phyloP scores from a whole-genome alignment of 2,113 vertebrate genomes.

The Lagopus muta region DNA sequence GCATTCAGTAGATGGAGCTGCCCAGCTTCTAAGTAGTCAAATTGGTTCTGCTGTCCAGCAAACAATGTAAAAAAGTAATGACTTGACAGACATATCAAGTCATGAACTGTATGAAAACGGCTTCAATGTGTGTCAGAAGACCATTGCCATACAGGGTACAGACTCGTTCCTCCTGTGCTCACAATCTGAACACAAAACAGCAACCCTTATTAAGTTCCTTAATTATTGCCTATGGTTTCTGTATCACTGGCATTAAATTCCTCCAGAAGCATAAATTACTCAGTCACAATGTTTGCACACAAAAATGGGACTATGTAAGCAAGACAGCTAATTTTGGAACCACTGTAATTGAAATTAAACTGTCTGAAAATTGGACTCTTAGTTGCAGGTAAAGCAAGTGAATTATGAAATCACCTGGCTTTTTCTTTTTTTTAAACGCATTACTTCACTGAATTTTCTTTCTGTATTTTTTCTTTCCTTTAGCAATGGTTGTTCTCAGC shows the following conservation, averaged over 20 bases:
- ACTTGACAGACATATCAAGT: neutral
- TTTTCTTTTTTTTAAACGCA: neutral
- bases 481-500: constrained; percentile 90
- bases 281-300: neutral
- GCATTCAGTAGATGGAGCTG: neutral
- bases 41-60: neutral
- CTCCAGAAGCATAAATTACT: neutral
- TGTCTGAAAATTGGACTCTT: neutral
- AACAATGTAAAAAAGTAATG: no score
- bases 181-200: neutral
- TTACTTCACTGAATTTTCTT: neutral
- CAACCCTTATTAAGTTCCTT: neutral
- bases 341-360: neutral
- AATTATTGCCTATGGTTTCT: neutral
- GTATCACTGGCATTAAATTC: neutral
- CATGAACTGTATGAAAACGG: neutral
- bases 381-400: neutral
- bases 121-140: neutral
- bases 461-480: neutral
- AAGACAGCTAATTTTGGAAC: neutral
- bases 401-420: neutral
- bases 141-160: neutral
- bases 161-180: neutral
- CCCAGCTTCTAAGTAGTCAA: neutral
- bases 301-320: neutral